Evolutionary conservation across 1,140 invertebrate species (phyloP), one percentile per base, ranked within the genome.

Genomic region (Tenebrio molitor): DNA sequence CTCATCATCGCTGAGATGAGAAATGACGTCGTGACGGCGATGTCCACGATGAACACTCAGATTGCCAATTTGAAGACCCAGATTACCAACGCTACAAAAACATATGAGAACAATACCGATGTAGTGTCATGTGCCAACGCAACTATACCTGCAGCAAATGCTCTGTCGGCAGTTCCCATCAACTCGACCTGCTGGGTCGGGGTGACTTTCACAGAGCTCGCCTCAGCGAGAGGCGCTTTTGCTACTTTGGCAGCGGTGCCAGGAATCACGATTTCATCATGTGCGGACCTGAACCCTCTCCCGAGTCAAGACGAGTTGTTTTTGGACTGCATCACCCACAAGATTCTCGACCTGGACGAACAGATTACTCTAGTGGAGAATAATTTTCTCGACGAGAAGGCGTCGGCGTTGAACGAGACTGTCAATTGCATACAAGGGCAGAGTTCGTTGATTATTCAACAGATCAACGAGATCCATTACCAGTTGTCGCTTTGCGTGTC

Each of bases 231-330:
- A 29, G 12, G 29, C 10, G 21, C n/a, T 58, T 58, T 29, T 2
- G n/a, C 8, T 10, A 58, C 17, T 50, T 21, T 50, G n/a, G 15
- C 44, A 1, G 0, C 0, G 10, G 19, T 50, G n/a, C 44, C 44
- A 8, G 21, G 21, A 7, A 50, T 19, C 4, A 50, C 44, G 1
- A 19, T 50, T 19, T 17, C 15, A 7, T 15, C 44, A 10, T 50
- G 44, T 21, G 15, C 7, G 5, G 21, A 15, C 6, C 12, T 58
- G n/a, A 15, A 58, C 14, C 50, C 50, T 14, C 23, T 58, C 15
- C 50, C 50, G 3, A 58, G 23, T 58, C 50, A 58, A 15, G 50
- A 58, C 8, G 7, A 25, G 21, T 15, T 58, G 50, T 58, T 58
- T 10, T 14, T 58, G 50, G 21, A 25, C 14, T 58, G 50, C 23